Base-by-base conservation (phyloP, 2,797 vertebrate species). In the Gymnoscopelus braueri region DNA sequence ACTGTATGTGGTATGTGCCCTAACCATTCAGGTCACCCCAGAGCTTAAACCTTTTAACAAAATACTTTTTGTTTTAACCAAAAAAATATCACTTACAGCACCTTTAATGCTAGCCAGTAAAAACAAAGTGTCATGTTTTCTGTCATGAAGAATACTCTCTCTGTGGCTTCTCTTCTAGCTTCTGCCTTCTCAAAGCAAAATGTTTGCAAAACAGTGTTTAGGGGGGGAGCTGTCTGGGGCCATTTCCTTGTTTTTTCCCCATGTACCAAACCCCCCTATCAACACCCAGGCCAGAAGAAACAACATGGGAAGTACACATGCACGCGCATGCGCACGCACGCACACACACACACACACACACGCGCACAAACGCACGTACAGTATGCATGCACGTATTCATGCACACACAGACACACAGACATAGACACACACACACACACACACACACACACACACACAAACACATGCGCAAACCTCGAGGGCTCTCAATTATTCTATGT, bases 201-300 rank as follows among this genome's bases (percentile, higher is more conserved):
- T 52, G 47, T 52, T 49, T 63, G 26, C 65, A 44, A 48, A 78
- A 74, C 69, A 77, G 79, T 74, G 78, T 75, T 74, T 47, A 52
- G 49, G 65, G 39, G 39, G 39, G 9, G 35, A 39, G 39, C 55
- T 54, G 26, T 50, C 62, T 63, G 0, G 4, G 63, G 23, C 58
- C 1, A 74, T 73, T 80, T 84, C 74, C 77, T 80, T 78, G 47
- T 82, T 79, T 48, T 75, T 74, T 61, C 9, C 59, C 26, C 10
- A 2, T 57, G 51, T 54, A 56, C 59, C n/a, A 71, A 56, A 73
- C 29, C 64, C 59, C 19, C 35, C 7, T 35, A 44, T 44, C 39
- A 44, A 51, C 26, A 0, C 0, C 57, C 29, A 29, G 60, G 63
- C 59, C 67, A 74, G 72, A 59, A 83, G 49, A 72, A 77, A 78